Conservation (phyloP, 2,888 invertebrate genomes). For the Agonopterix subpropinquella region DNA sequence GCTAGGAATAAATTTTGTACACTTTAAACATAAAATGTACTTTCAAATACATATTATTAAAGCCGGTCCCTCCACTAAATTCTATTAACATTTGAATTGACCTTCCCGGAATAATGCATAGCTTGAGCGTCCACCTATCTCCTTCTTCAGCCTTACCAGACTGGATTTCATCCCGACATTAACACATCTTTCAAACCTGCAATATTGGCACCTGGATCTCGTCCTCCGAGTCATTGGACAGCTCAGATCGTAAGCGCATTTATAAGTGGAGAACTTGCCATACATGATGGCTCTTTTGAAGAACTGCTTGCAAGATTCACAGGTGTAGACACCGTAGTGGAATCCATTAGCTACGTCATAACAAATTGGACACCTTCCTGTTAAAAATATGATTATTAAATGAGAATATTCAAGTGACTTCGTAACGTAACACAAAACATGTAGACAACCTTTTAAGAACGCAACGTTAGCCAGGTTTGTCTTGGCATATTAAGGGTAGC, state of each 20-base stretch:
- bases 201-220: conserved; percentile 24
- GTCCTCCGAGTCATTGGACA: conserved; percentile 15
- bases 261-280: conserved; percentile 12
- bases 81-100: not conserved
- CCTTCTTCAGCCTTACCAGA: conserved; percentile 15
- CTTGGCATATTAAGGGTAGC: no score
- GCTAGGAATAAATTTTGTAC: no score
- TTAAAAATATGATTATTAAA: not conserved
- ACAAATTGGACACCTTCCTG: conserved; percentile 30
- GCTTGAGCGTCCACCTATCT: conserved; percentile 11
- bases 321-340: conserved; percentile 37
- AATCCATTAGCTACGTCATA: conserved; percentile 28
- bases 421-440: no score
- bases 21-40: no score
- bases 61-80: no score
- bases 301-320: conserved; percentile 45
- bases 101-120: no score
- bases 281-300: conserved; percentile 31
- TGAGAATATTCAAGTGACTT: no score
- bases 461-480: no score
- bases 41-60: no score
- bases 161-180: conserved; percentile 29
- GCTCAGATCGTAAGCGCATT: conserved; percentile 8
- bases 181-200: conserved; percentile 35
- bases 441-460: no score